These are phyloP conservation scores for Microplitis deprimator DNA, from an alignment of 2,888 invertebrate species.

Conservation along the genomic window DNA sequence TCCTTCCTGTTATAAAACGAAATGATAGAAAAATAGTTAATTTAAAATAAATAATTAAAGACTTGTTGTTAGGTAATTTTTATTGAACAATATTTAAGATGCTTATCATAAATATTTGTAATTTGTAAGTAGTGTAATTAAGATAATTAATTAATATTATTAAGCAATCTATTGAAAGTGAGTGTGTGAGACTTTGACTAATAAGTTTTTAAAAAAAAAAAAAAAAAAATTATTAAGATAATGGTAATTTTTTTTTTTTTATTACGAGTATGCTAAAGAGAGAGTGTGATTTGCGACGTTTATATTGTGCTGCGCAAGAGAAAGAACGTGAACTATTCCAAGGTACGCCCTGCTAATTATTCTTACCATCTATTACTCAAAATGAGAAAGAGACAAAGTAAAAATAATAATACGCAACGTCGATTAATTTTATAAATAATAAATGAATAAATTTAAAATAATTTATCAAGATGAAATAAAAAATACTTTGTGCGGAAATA, in stretches of 20 bases:
- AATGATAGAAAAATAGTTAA: slow-evolving; percentile 40
- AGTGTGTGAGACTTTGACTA: slow-evolving; percentile 43
- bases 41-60: slow-evolving; percentile 48
- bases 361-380: slow-evolving; percentile 67
- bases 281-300: slow-evolving; percentile 69
- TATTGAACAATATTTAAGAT: slow-evolving; percentile 67
- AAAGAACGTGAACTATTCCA: slow-evolving; percentile 72
- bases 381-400: slow-evolving; percentile 67
- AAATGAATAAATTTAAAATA: slow-evolving; percentile 50
- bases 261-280: slow-evolving; percentile 52
- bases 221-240: slow-evolving; percentile 47
- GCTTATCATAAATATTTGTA: slow-evolving; percentile 58
- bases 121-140: slow-evolving; percentile 36
- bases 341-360: slow-evolving; percentile 71
- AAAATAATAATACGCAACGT: slow-evolving; percentile 56
- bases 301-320: slow-evolving; percentile 72
- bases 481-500: slow-evolving; percentile 66
- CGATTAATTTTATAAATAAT: slow-evolving; percentile 54
- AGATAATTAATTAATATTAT: slow-evolving; percentile 20
- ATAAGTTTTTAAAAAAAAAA: slow-evolving; percentile 44
- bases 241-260: slow-evolving; percentile 41
- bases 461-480: slow-evolving; percentile 59
- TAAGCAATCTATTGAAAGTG: slow-evolving; percentile 35
- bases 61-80: slow-evolving; percentile 67
- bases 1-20: slow-evolving; percentile 64